These are phyloP conservation scores for Aphis gossypii DNA, from an alignment of 1,140 invertebrate species.

Conservation along the genomic window DNA sequence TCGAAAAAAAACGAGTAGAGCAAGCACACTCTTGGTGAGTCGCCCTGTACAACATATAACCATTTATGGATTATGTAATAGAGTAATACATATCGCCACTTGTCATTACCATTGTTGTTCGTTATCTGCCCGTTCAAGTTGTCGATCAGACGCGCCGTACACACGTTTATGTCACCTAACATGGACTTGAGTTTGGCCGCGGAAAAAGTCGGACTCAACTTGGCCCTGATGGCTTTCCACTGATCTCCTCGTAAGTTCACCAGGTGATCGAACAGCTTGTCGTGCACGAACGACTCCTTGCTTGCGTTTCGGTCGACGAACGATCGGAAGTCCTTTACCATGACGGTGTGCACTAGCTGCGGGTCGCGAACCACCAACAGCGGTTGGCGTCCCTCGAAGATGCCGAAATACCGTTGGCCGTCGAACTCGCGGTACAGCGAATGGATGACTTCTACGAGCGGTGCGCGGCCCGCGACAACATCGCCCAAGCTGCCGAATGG, in stretches of 20 bases:
- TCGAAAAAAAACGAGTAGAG: too few species aligned
- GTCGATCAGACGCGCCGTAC: slow-evolving; percentile 64
- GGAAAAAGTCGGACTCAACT: slow-evolving; percentile 70
- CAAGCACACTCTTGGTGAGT: too few species aligned
- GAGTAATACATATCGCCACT: too few species aligned
- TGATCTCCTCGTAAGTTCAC: slow-evolving; percentile 65
- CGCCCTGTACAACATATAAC: too few species aligned
- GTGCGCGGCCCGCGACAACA: slow-evolving; percentile 62
- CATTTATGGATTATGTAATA: background rate
- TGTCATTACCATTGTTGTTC: background rate
- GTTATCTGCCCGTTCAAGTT: slow-evolving; percentile 61
- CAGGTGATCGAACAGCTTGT: slow-evolving; percentile 64
- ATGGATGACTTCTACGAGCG: slow-evolving; percentile 59
- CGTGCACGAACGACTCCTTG: slow-evolving; percentile 64
- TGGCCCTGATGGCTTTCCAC: slow-evolving; percentile 69
- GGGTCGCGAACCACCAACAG: slow-evolving; percentile 68
- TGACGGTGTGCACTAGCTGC: slow-evolving; percentile 69
- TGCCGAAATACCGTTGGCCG: slow-evolving; percentile 61
- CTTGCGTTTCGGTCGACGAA: slow-evolving; percentile 67
- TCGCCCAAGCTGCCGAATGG: slow-evolving; percentile 66
- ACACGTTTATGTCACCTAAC: slow-evolving; percentile 65
- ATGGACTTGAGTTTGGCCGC: slow-evolving; percentile 70
- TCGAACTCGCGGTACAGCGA: slow-evolving; percentile 58
- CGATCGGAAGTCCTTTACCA: slow-evolving; percentile 69
- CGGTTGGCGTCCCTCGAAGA: slow-evolving; percentile 65